phyloP scores from a whole-genome alignment of 2,113 vertebrate genomes.

The Piaya cayana region DNA sequence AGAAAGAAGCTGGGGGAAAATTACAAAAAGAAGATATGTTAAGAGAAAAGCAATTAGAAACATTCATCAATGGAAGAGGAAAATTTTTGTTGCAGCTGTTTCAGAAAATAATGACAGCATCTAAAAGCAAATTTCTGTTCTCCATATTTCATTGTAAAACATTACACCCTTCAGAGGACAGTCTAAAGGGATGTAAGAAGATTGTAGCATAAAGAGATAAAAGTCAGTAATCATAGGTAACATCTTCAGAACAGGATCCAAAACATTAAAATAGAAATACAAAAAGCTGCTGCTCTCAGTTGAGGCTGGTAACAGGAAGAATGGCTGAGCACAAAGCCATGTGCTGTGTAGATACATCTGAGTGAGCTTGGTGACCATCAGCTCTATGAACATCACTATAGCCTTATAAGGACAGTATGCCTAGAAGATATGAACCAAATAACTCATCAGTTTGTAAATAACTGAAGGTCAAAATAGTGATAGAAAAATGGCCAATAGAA shows the following conservation, averaged over 20 bases:
- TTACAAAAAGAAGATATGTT: background rate
- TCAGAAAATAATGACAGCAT: background rate
- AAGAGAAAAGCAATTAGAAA: background rate
- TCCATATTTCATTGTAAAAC: background rate
- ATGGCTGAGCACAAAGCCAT: background rate
- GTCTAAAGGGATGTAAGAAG: background rate
- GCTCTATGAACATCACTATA: background rate
- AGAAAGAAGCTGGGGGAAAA: background rate
- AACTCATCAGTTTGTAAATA: background rate
- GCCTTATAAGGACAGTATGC: background rate
- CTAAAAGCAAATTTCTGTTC: background rate
- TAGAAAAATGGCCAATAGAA: background rate
- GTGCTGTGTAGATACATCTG: background rate
- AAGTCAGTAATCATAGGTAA: background rate
- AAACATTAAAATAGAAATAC: background rate
- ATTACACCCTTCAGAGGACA: background rate
- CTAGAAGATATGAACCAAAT: background rate
- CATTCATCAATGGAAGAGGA: accelerated
- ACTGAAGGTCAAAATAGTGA: background rate
- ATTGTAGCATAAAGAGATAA: background rate
- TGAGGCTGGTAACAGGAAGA: background rate
- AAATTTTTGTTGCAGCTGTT: background rate
- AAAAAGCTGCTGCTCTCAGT: background rate
- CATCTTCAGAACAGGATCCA: background rate
- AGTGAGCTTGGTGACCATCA: background rate